phyloP scores from a whole-genome alignment of 2,888 invertebrate genomes.

The Xanthostigma xanthostigma region DNA sequence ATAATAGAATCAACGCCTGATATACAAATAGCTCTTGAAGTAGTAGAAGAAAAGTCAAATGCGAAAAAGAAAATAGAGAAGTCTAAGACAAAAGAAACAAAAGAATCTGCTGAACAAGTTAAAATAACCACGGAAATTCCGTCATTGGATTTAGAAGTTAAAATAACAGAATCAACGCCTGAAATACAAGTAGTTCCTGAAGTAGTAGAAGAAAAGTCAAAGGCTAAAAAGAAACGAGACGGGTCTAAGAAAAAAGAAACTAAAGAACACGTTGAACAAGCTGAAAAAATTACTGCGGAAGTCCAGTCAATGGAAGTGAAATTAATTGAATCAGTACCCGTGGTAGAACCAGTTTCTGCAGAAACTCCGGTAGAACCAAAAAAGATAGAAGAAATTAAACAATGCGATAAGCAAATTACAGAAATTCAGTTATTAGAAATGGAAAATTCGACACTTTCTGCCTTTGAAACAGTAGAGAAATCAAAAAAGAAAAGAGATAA shows the following conservation, averaged over 20 bases:
- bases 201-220: neutral
- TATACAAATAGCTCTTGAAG: too few species aligned
- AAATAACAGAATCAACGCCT: constrained; percentile 1
- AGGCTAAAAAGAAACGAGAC: constrained; percentile 3
- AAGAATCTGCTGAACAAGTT: constrained; percentile 1
- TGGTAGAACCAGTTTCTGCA: constrained; percentile 3
- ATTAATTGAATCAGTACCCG: constrained; percentile 1
- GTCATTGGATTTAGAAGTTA: neutral
- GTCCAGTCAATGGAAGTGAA: neutral
- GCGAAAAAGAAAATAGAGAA: constrained; percentile 2
- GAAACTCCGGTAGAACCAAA: neutral
- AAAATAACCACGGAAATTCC: too few species aligned
- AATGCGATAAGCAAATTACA: constrained; percentile 6
- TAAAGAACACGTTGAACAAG: neutral
- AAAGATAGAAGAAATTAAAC: constrained; percentile 2
- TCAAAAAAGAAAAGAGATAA: constrained; percentile 2
- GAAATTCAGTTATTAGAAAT: too few species aligned
- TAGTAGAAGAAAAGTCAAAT: neutral
- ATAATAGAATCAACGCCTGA: too few species aligned
- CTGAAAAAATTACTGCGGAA: neutral
- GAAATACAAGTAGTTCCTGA: constrained; percentile 5
- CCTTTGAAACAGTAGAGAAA: too few species aligned
- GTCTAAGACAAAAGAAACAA: constrained; percentile 4
- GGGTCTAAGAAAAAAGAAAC: constrained; percentile 4
- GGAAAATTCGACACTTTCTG: too few species aligned